Percentiles rank a stretch among this genome's conserved stretches.
These are phyloP conservation scores for Sylvietta virens DNA, from an alignment of 2,113 vertebrate species.

Conservation along the genomic window DNA sequence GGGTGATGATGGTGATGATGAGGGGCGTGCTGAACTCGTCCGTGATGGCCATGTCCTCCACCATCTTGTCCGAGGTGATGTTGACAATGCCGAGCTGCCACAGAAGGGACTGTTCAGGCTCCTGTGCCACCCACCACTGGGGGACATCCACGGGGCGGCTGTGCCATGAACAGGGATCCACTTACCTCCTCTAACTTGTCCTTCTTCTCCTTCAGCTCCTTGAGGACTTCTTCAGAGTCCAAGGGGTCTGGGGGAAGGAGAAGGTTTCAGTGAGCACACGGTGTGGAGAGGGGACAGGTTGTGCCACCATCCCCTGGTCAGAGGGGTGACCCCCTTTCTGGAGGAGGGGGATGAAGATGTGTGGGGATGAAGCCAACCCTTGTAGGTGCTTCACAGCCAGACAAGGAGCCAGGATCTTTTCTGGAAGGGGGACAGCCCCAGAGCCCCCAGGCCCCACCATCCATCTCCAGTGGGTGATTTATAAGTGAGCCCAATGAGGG, in stretches of 20 bases:
- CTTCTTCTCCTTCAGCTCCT: conserved; percentile 38
- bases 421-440: background rate
- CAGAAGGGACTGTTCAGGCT: background rate
- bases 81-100: conserved; percentile 57
- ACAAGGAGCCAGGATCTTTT: background rate
- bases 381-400: background rate
- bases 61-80: background rate
- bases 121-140: background rate
- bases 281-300: background rate
- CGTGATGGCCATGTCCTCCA: background rate
- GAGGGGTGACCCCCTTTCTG: background rate
- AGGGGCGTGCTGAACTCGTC: conserved; percentile 74
- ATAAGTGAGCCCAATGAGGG: accelerated
- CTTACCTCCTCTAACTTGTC: conserved; percentile 63
- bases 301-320: background rate
- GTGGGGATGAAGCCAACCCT: background rate
- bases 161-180: background rate
- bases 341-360: background rate
- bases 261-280: background rate
- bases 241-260: conserved; percentile 26
- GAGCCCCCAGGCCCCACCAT: background rate
- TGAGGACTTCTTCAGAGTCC: background rate
- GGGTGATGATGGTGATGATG: conserved; percentile 77
- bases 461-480: background rate
- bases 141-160: background rate